Percentiles rank a stretch among this genome's conserved stretches.
Evolutionary conservation across 2,113 vertebrate species (phyloP).

Genomic region (Trematocara zebra): DNA sequence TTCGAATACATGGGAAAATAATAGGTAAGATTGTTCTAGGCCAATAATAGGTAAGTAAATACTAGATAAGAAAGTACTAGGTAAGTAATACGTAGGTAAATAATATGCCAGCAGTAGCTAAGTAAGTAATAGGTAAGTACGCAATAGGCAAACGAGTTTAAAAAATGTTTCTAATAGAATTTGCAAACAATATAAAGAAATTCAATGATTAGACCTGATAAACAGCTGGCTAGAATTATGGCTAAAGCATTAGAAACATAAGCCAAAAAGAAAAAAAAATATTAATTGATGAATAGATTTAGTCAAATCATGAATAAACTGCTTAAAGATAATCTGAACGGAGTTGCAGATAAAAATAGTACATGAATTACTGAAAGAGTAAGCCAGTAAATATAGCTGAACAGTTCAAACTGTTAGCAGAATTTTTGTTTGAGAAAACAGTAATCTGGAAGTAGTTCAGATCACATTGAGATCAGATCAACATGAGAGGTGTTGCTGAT

Average conservation of each 20-base stretch:
- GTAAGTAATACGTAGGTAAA: neutral
- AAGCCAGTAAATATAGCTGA: neutral
- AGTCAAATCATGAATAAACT: neutral
- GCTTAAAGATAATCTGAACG: neutral
- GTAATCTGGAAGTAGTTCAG: neutral
- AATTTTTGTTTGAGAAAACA: neutral
- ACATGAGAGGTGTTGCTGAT: neutral
- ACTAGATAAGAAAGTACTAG: neutral
- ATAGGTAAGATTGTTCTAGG: neutral
- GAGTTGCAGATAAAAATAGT: neutral
- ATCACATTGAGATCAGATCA: neutral
- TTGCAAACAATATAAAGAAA: neutral
- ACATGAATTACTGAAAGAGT: neutral
- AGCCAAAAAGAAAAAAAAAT: neutral
- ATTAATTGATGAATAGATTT: neutral
- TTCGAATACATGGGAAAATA: neutral
- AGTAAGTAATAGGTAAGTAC: neutral
- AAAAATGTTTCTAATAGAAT: neutral
- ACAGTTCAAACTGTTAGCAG: neutral
- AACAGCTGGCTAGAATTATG: neutral
- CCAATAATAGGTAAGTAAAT: neutral
- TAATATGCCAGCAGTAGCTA: neutral
- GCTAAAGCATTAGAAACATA: neutral
- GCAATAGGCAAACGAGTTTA: neutral
- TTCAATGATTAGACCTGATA: neutral